Evolutionary conservation across 2,113 vertebrate genomes (phyloP), one percentile per base, ranked within the genome.

Genomic region (Podiceps cristatus): DNA sequence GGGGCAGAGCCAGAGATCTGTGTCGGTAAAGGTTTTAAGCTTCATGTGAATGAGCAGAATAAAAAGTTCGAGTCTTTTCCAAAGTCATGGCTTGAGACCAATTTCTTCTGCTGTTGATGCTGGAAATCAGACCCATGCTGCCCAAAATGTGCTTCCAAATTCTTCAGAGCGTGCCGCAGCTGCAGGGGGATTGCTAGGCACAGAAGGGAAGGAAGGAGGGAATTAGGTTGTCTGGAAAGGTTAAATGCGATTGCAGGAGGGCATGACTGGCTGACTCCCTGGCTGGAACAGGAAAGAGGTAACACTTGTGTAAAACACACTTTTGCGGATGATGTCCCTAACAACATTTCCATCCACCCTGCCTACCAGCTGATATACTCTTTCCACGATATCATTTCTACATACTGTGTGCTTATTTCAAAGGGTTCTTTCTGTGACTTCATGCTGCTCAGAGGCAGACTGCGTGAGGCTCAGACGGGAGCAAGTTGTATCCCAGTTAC

Each of bases 111-210:
- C 58, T 88, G 25, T 55, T 87, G 33, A 66, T 92, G 67, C 37
- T 88, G 71, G 66, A 82, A 96, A 72, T 93, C 64, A 91, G 87
- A 85, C 49, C 17, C 40, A 53, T 73, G 74, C 88, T 89, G 84
- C 64, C 80, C 35, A 50, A 49, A 92, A 72, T 29, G 66, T 82
- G 64, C 76, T 84, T 84, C 47, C 42, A 18, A 37, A 81, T 75
- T 75, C 52, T 91, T 95, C 67, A 82, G 35, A 88, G 53, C 9
- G 28, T 82, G 66, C 58, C 2, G 3, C 40, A 53, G 62, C 88
- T 90, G 53, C 18, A 11, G 58, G 25, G 58, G 20, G 10, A 31
- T 90, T 80, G 58, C 33, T 47, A 40, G 64, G 44, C 58, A 24
- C 12, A 28, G 77, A 63, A 55, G 33, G 28, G 16, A 60, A 94